A percentile compares a stretch with the other conserved stretches of the same genome.
These are phyloP conservation scores for Adoxophyes honmai DNA, from an alignment of 1,140 invertebrate species.

Conservation along the genomic window DNA sequence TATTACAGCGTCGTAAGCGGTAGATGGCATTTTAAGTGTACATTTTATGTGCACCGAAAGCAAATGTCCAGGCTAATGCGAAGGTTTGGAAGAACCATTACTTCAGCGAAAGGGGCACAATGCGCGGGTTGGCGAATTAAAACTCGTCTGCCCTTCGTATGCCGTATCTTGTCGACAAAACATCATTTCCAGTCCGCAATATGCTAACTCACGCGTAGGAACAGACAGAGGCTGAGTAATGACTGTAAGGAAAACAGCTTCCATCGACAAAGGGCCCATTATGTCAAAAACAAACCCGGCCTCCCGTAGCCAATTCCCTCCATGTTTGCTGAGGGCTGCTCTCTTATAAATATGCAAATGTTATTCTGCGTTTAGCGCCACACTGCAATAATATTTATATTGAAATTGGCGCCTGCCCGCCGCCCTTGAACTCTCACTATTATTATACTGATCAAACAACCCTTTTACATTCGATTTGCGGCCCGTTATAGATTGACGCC, in stretches of 20 bases:
- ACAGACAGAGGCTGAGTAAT: slow-evolving; percentile 33
- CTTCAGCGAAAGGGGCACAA: background rate
- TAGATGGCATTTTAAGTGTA: too few relatives aligned
- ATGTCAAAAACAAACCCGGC: slow-evolving; percentile 54
- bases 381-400: slow-evolving; percentile 71
- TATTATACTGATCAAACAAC: slow-evolving; percentile 61
- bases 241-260: slow-evolving; percentile 35
- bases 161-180: slow-evolving; percentile 20
- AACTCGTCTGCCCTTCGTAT: slow-evolving; percentile 2
- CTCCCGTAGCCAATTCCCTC: slow-evolving; percentile 47
- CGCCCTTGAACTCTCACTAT: slow-evolving; percentile 63
- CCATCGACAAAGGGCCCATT: slow-evolving; percentile 51
- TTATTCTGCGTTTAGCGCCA: slow-evolving; percentile 64
- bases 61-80: background rate
- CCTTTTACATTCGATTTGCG: slow-evolving; percentile 49
- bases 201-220: slow-evolving; percentile 28
- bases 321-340: slow-evolving; percentile 60
- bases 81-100: slow-evolving; percentile 3
- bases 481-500: slow-evolving; percentile 25
- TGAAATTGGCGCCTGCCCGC: slow-evolving; percentile 51
- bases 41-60: too few relatives aligned
- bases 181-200: slow-evolving; percentile 22
- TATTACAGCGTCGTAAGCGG: too few relatives aligned
- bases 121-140: slow-evolving; percentile 3
- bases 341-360: slow-evolving; percentile 71